Evolutionary conservation across 2,113 vertebrate species (phyloP).

Genomic region (Eupsittula cactorum): DNA sequence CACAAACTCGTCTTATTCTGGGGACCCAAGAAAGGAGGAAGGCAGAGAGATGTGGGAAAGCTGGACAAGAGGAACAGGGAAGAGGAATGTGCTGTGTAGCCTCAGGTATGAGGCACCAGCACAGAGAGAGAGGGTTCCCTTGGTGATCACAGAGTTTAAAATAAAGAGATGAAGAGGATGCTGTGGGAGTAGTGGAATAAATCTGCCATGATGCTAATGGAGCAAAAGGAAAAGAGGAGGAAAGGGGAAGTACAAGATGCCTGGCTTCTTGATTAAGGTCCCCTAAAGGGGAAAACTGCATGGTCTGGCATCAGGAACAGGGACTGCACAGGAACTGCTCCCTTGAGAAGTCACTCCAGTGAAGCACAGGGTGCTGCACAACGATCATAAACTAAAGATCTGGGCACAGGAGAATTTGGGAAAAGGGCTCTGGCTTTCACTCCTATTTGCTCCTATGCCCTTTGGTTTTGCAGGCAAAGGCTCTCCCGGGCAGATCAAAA

Average conservation of each 20-base stretch:
- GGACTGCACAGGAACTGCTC: background rate
- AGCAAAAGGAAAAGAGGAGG: background rate
- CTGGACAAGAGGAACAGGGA: background rate
- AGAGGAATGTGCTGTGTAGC: background rate
- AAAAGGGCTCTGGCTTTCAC: background rate
- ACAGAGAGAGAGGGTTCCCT: background rate
- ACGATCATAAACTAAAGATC: background rate
- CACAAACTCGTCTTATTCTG: background rate
- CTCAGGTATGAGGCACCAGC: background rate
- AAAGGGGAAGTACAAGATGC: background rate
- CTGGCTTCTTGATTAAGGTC: background rate
- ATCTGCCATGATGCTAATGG: background rate
- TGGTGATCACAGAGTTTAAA: background rate
- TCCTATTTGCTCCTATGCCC: background rate
- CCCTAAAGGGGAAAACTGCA: background rate
- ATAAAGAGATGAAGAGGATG: background rate
- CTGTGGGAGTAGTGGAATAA: background rate
- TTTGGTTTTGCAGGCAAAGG: background rate
- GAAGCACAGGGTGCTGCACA: background rate
- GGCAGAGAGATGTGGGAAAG: background rate
- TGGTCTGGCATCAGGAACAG: background rate
- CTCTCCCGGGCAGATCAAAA: background rate
- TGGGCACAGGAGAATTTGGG: background rate
- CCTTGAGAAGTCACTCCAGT: background rate
- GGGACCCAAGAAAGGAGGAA: background rate